Conservation (phyloP, 2,797 vertebrate genomes). For the Betta splendens region DNA sequence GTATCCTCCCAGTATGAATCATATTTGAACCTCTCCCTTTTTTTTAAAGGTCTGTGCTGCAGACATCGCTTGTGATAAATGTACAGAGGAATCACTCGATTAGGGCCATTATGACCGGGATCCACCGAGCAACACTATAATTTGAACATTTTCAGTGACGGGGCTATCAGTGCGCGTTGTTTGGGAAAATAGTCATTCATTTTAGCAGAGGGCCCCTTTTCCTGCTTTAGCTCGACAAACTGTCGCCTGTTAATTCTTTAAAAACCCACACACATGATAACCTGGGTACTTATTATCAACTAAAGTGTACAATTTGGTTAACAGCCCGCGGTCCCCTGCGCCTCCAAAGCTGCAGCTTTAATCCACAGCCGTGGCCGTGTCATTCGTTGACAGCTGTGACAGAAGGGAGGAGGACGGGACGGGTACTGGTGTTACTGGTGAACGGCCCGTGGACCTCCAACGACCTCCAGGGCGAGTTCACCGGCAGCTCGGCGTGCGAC, state of each 20-base stretch:
- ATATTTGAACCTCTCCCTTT: too few relatives aligned
- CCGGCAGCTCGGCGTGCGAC: neutral
- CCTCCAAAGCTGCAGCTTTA: conserved; percentile 10
- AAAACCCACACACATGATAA: conserved; percentile 35
- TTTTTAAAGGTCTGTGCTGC: conserved; percentile 5
- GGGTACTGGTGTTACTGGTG: conserved; percentile 36
- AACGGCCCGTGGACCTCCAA: conserved; percentile 18
- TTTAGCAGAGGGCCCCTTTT: conserved; percentile 24
- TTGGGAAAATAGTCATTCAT: conserved; percentile 67
- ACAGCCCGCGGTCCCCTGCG: conserved; percentile 8
- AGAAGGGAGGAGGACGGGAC: conserved; percentile 27
- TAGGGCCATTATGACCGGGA: conserved; percentile 59
- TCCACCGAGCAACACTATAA: conserved; percentile 65
- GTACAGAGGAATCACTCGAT: conserved; percentile 56
- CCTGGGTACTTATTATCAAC: conserved; percentile 38
- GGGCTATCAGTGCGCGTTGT: conserved; percentile 56
- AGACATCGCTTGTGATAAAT: conserved; percentile 40
- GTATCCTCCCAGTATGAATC: too few relatives aligned
- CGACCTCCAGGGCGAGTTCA: neutral
- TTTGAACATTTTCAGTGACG: conserved; percentile 66
- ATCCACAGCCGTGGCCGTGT: conserved; percentile 9
- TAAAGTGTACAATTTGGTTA: conserved; percentile 31
- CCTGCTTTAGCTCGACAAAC: conserved; percentile 22
- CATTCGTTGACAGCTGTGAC: conserved; percentile 30
- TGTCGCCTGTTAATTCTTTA: conserved; percentile 33